These are phyloP conservation scores for Miniopterus natalensis DNA, from an alignment of 2,113 vertebrate species.

Conservation along the genomic window DNA sequence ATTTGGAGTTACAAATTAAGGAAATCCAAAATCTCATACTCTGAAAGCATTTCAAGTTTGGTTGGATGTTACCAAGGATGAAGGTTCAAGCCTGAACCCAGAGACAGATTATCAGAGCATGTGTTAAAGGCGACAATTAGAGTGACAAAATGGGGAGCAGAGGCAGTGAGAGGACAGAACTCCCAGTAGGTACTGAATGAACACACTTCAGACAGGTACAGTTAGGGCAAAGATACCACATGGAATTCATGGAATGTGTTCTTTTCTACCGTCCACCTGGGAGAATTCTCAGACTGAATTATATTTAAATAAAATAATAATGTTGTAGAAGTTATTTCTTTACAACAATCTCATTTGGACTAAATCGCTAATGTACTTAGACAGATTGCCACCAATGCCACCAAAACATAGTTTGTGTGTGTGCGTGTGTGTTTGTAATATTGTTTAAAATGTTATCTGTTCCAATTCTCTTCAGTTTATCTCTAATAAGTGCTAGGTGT, in stretches of 20 bases:
- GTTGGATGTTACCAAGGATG: neutral
- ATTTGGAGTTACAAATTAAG: neutral
- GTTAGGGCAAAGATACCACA: neutral
- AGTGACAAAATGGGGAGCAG: neutral
- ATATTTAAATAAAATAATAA: neutral
- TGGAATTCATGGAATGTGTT: neutral
- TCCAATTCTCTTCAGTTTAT: neutral
- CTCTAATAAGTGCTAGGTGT: neutral
- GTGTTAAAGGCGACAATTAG: neutral
- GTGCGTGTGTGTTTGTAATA: neutral
- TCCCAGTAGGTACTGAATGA: accelerated
- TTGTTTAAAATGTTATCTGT: conserved; percentile 3
- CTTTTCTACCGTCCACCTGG: neutral
- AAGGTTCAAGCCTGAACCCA: neutral
- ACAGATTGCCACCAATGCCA: neutral
- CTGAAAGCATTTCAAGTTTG: neutral
- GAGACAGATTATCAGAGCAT: neutral
- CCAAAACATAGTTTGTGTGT: neutral
- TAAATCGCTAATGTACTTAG: neutral
- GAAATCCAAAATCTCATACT: neutral
- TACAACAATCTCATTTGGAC: neutral
- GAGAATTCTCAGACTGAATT: neutral
- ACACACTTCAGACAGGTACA: neutral
- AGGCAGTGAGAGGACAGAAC: neutral
- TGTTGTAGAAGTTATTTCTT: neutral